A percentile compares a stretch with the other conserved stretches of the same genome.
phyloP scores from a whole-genome alignment of 1,140 invertebrate species.

The Chrysopa pallens region DNA sequence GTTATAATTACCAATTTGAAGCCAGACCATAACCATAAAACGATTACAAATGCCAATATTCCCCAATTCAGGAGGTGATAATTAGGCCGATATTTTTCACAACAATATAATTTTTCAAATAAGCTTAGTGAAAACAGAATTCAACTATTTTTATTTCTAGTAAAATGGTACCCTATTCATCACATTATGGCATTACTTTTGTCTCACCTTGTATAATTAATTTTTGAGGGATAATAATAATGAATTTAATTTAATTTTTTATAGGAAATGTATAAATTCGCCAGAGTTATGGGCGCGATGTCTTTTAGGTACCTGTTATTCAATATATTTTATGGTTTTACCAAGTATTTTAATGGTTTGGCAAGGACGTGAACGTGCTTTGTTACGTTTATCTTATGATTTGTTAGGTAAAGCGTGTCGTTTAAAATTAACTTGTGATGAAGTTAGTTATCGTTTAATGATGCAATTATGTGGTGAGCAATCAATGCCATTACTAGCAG shows the following conservation, averaged over 20 bases:
- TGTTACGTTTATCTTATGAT: conserved; percentile 71
- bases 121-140: no score
- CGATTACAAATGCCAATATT: no score
- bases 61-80: no score
- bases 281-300: conserved; percentile 87
- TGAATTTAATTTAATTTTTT: conserved; percentile 4
- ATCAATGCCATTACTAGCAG: conserved; percentile 82
- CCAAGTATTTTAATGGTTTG: conserved; percentile 52
- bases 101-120: no score
- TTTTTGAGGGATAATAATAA: neutral
- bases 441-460: conserved; percentile 94
- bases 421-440: conserved; percentile 70
- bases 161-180: no score
- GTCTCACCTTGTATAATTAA: no score
- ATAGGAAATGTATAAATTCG: conserved; percentile 17
- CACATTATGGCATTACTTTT: no score
- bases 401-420: conserved; percentile 72
- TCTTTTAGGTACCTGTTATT: conserved; percentile 71
- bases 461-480: conserved; percentile 97
- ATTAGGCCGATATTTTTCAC: no score
- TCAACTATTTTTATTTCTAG: no score
- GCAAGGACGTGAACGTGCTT: conserved; percentile 49
- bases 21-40: no score
- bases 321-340: conserved; percentile 94
- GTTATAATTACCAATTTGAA: no score